Evolutionary conservation across 2,797 vertebrate species (phyloP).

Genomic region (Mus spretus): DNA sequence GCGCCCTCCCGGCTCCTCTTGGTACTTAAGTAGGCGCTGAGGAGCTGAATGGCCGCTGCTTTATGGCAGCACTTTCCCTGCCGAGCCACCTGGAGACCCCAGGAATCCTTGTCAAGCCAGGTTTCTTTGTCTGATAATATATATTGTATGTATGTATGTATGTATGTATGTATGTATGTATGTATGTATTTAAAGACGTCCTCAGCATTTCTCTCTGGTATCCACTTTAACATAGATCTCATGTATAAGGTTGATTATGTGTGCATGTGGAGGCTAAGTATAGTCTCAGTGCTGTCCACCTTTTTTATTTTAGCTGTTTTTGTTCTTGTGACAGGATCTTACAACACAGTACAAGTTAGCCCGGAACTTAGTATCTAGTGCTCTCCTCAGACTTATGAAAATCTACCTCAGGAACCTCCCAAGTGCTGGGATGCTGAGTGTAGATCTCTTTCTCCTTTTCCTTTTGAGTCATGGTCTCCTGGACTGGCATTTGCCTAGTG

Average conservation of each 20-base stretch:
- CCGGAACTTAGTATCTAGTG: not conserved
- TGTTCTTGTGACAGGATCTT: not conserved
- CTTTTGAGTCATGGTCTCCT: not conserved
- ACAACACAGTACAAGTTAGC: not conserved
- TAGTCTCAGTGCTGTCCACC: not conserved
- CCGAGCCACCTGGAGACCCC: not conserved
- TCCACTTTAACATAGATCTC: not conserved
- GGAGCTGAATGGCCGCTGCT: no score
- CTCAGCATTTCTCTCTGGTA: constrained; percentile 19
- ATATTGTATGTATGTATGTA: not conserved
- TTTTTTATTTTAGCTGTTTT: not conserved
- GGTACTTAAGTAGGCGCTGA: not conserved
- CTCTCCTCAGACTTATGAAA: not conserved
- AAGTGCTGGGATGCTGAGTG: not conserved
- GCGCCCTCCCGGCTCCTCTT: not conserved
- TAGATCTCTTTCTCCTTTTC: not conserved
- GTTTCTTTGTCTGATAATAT: constrained; percentile 13
- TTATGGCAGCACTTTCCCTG: not conserved
- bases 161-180: no score
- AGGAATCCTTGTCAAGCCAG: constrained; percentile 12
- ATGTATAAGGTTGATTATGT: not conserved
- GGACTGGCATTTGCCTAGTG: not conserved
- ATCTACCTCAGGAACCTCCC: not conserved
- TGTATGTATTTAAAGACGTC: not conserved
- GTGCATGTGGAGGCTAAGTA: not conserved